Base-by-base conservation (phyloP, 2,888 invertebrate species). In the Oscheius onirici region DNA sequence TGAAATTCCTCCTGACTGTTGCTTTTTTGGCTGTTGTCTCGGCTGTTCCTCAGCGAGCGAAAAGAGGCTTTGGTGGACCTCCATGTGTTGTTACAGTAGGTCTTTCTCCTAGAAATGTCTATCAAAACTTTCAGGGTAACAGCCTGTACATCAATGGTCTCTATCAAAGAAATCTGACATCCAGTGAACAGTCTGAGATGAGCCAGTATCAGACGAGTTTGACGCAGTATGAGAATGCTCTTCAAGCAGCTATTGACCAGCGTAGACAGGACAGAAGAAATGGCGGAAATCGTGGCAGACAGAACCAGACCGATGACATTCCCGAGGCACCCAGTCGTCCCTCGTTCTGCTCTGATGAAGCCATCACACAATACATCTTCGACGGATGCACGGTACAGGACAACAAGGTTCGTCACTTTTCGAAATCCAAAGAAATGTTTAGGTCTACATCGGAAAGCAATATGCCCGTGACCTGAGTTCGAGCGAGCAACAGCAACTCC, bases 291-390 rank as follows among this genome's bases (percentile, higher is more conserved):
- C n/a, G n/a, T 17, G 46, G n/a, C n/a, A 41, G 41, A n/a, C 11
- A 49, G 46, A 17, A 51, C 41, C 28, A 28, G 41, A 52, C 24
- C 6, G 17, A 26, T 11, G 34, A 43, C 22, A 11, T 73, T 17
- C 77, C 76, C 55, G 71, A 81, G 65, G 77, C 83, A 3, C 84
- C 84, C 55, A 68, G 76, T 54, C 80, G 82, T 73, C 86, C 86
- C 43, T 81, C 82, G 11, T 86, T 86, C 84, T 86, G 86, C 73
- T 74, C 73, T 17, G 84, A 79, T 63, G 78, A 85, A 55, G 81
- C 77, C 63, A 85, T 84, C n/a, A 86, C 86, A 22, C 85, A 85
- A 72, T 86, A 86, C 78, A 79, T 83, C 73, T 86, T 86, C 63
- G 85, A 85, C 66, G 85, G 85, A 57, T 84, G 82, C 70, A 81